These are phyloP conservation scores for Achlya flavicornis DNA, from an alignment of 2,888 invertebrate genomes.

Conservation along the genomic window DNA sequence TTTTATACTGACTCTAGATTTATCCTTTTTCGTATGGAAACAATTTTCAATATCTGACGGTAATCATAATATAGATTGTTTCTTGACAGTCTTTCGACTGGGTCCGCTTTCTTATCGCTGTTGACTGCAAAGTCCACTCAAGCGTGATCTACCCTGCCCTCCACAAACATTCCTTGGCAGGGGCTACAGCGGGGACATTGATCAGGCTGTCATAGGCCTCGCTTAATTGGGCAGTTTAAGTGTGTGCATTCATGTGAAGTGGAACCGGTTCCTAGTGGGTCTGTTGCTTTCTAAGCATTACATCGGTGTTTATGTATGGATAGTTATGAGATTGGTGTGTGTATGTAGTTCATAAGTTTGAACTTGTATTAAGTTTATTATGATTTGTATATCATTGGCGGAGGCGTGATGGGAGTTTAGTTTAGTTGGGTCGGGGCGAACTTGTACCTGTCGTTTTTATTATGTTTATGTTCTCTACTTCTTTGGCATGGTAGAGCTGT, in stretches of 20 bases:
- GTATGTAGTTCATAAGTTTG: conserved; percentile 64
- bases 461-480: conserved; percentile 48
- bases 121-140: conserved; percentile 61
- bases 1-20: not conserved
- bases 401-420: conserved; percentile 70
- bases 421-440: conserved; percentile 34
- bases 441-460: conserved; percentile 63
- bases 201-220: conserved; percentile 71
- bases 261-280: conserved; percentile 73
- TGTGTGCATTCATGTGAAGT: conserved; percentile 75
- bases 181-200: conserved; percentile 56
- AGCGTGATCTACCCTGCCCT: conserved; percentile 59
- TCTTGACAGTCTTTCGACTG: conserved; percentile 64
- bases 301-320: conserved; percentile 66
- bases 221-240: conserved; percentile 73
- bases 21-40: conserved; percentile 9
- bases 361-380: conserved; percentile 70
- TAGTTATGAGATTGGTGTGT: conserved; percentile 57
- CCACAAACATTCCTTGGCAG: conserved; percentile 42
- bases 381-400: conserved; percentile 75
- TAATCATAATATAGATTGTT: conserved; percentile 66
- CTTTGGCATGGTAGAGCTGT: conserved; percentile 11
- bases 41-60: conserved; percentile 33
- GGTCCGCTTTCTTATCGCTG: conserved; percentile 76
- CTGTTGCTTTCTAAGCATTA: conserved; percentile 77